Evolutionary conservation across 2,113 vertebrate species (phyloP).

Genomic region (Paedocypris sp.): DNA sequence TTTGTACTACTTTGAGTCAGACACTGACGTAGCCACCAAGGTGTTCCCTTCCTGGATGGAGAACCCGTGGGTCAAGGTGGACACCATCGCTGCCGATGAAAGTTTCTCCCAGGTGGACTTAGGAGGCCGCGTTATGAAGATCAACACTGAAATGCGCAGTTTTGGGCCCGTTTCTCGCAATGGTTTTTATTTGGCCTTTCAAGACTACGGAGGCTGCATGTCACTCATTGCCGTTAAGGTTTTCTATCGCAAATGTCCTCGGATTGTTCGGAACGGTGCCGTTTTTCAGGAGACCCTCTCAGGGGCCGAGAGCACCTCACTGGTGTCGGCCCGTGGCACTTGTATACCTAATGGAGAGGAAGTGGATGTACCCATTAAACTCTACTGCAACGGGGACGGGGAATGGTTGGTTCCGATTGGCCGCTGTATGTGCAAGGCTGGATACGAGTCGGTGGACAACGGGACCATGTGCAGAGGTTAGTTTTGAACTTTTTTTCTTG

Average conservation of each 20-base stretch:
- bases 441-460: slow-evolving; percentile 76
- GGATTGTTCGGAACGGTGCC: slow-evolving; percentile 77
- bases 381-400: slow-evolving; percentile 90
- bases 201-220: slow-evolving; percentile 96
- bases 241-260: slow-evolving; percentile 88
- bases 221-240: slow-evolving; percentile 85
- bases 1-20: slow-evolving; percentile 85
- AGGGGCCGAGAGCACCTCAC: slow-evolving; percentile 86
- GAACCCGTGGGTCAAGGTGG: slow-evolving; percentile 93
- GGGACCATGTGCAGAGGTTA: slow-evolving; percentile 84
- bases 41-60: slow-evolving; percentile 87
- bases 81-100: slow-evolving; percentile 89
- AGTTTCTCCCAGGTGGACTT: slow-evolving; percentile 95
- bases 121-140: slow-evolving; percentile 89
- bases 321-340: slow-evolving; percentile 81
- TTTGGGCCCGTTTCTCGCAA: slow-evolving; percentile 85
- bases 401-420: slow-evolving; percentile 97
- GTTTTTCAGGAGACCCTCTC: slow-evolving; percentile 88
- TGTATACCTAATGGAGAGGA: slow-evolving; percentile 87
- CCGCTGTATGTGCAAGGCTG: slow-evolving; percentile 84
- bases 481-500: neutral
- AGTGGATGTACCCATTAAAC: slow-evolving; percentile 90
- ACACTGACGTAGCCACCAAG: slow-evolving; percentile 75
- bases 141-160: slow-evolving; percentile 89
- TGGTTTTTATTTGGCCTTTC: slow-evolving; percentile 91